Conservation (phyloP, 2,888 invertebrate genomes). For the Xestoiulus laeticollis region DNA sequence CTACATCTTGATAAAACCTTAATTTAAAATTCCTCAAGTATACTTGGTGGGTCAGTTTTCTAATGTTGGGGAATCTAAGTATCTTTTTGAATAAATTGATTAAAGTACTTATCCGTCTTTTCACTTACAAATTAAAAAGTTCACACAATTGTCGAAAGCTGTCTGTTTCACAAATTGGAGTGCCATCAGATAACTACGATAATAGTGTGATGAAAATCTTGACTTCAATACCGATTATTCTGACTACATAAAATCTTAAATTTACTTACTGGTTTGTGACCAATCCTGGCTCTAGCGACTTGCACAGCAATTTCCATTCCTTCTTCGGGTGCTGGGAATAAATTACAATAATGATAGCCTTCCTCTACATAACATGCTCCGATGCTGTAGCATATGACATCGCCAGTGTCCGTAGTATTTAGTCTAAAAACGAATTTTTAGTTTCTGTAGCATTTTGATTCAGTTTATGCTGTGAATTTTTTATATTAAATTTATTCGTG, state of each 20-base stretch:
- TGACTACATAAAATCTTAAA: too few species aligned
- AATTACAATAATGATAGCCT: slow-evolving; percentile 51
- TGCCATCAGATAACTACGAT: not conserved
- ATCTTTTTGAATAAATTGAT: not conserved
- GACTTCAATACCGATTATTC: not conserved
- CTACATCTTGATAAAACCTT: not conserved
- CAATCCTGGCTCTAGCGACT: not conserved
- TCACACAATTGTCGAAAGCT: not conserved
- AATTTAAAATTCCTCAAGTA: not conserved
- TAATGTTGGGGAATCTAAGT: not conserved
- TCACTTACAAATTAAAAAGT: not conserved
- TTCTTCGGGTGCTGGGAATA: slow-evolving; percentile 49
- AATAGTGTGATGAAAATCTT: not conserved
- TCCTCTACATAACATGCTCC: slow-evolving; percentile 40
- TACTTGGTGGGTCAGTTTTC: too few species aligned
- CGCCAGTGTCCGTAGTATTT: slow-evolving; percentile 17
- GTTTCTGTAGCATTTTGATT: too few species aligned
- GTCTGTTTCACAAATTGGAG: not conserved
- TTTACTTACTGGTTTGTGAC: not conserved
- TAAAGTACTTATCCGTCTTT: not conserved
- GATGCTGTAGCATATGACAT: slow-evolving; percentile 51
- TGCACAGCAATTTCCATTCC: slow-evolving; percentile 44
- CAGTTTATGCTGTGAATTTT: too few species aligned
- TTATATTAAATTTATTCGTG: too few species aligned
- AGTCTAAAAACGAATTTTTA: slow-evolving; percentile 45